These are phyloP conservation scores for Slavum lentiscoides DNA, from an alignment of 2,888 invertebrate species.

Conservation along the genomic window DNA sequence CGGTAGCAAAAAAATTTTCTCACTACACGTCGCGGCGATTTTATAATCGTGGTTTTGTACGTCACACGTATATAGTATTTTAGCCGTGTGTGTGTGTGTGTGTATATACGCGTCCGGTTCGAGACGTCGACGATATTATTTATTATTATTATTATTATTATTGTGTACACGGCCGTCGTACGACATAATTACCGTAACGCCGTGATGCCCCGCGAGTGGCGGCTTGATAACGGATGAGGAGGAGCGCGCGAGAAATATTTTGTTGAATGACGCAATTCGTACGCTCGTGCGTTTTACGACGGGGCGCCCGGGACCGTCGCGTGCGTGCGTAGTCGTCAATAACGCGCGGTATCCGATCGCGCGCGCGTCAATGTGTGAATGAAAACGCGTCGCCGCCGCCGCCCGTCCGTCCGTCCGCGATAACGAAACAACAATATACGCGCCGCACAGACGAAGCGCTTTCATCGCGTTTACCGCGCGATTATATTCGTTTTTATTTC, in stretches of 20 bases:
- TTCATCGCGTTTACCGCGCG: too few species aligned
- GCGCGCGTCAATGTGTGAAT: slow-evolving; percentile 41
- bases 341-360: slow-evolving; percentile 7
- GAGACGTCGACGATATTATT: neutral
- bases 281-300: neutral
- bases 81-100: too few species aligned
- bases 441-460: neutral
- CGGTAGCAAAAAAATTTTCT: too few species aligned
- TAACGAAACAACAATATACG: slow-evolving; percentile 28
- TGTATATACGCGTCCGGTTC: slow-evolving; percentile 19
- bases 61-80: neutral
- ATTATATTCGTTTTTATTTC: too few species aligned
- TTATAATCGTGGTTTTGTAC: too few species aligned
- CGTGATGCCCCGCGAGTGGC: slow-evolving; percentile 25
- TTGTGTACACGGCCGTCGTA: too few species aligned
- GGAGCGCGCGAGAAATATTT: slow-evolving; percentile 14
- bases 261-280: slow-evolving; percentile 49
- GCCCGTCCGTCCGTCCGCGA: slow-evolving; percentile 30
- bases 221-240: neutral
- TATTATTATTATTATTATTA: slow-evolving; percentile 1
- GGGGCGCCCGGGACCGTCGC: neutral
- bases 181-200: too few species aligned
- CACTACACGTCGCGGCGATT: too few species aligned
- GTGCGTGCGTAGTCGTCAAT: neutral
- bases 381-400: slow-evolving; percentile 37